Evolutionary conservation across 2,797 vertebrate genomes (phyloP).

Genomic region (Lacerta agilis): DNA sequence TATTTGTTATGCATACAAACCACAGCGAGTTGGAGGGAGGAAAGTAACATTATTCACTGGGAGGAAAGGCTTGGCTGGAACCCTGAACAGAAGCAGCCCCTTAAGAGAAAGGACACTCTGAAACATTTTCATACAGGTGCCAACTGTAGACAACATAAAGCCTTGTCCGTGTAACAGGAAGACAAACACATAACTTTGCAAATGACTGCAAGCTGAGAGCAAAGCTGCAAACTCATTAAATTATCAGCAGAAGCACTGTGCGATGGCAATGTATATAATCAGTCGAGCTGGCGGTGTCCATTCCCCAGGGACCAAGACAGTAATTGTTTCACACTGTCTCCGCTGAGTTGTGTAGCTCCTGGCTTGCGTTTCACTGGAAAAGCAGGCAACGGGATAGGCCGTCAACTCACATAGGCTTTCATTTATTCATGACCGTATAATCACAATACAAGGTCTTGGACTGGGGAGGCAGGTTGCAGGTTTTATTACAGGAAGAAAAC

Average conservation of each 20-base stretch:
- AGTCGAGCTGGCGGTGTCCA: no score
- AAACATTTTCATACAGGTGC: background rate
- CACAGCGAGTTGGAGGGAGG: background rate
- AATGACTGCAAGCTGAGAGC: background rate
- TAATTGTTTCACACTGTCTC: background rate
- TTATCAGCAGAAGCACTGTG: background rate
- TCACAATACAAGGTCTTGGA: no score
- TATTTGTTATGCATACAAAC: no score
- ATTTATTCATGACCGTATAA: slow-evolving; percentile 8
- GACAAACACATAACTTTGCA: background rate
- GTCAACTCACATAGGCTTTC: background rate
- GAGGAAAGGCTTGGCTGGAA: background rate
- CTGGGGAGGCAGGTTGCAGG: no score
- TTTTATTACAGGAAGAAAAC: background rate
- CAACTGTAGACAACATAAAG: no score
- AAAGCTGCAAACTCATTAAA: background rate
- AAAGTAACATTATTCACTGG: background rate
- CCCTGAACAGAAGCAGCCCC: background rate
- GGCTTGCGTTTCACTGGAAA: background rate
- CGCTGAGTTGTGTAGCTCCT: background rate
- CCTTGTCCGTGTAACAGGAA: background rate
- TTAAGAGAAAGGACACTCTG: background rate
- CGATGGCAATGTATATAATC: background rate
- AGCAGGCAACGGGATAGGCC: background rate
- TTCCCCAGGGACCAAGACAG: background rate